These are phyloP conservation scores for Rhizoglyphus robini DNA, from an alignment of 1,140 invertebrate species.

Conservation along the genomic window DNA sequence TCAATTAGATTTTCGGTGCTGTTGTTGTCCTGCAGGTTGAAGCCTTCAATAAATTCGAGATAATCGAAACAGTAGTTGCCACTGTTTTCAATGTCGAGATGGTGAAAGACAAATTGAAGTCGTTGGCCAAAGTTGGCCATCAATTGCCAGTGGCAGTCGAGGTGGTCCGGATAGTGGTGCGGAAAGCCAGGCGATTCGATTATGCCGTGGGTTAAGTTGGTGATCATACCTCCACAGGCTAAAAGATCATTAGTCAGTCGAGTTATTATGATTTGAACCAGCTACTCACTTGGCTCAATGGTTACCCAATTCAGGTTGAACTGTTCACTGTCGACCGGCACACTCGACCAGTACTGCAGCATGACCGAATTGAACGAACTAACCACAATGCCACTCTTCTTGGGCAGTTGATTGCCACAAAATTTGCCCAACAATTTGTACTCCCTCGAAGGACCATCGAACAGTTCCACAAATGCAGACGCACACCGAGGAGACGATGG, in stretches of 20 bases:
- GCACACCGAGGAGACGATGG: slow-evolving; percentile 45
- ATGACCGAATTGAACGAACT: slow-evolving; percentile 57
- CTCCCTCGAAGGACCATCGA: slow-evolving; percentile 55
- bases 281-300: slow-evolving; percentile 42
- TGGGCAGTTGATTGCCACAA: slow-evolving; percentile 59
- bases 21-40: slow-evolving; percentile 27
- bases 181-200: slow-evolving; percentile 67
- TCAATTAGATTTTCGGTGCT: slow-evolving; percentile 41
- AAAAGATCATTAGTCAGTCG: no score
- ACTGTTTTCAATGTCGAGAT: slow-evolving; percentile 59
- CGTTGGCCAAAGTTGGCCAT: slow-evolving; percentile 50
- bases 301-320: slow-evolving; percentile 60
- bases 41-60: slow-evolving; percentile 49
- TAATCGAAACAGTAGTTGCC: slow-evolving; percentile 60
- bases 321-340: slow-evolving; percentile 42
- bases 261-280: no score
- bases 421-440: slow-evolving; percentile 54
- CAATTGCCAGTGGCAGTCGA: slow-evolving; percentile 64
- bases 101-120: slow-evolving; percentile 65
- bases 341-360: slow-evolving; percentile 62
- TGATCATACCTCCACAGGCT: slow-evolving; percentile 54
- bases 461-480: slow-evolving; percentile 57
- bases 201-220: slow-evolving; percentile 45
- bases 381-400: slow-evolving; percentile 44
- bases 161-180: slow-evolving; percentile 58